A percentile compares a stretch with the other conserved stretches of the same genome.
Conservation (phyloP, 2,888 invertebrate species). For the Calliphora vomitoria region DNA sequence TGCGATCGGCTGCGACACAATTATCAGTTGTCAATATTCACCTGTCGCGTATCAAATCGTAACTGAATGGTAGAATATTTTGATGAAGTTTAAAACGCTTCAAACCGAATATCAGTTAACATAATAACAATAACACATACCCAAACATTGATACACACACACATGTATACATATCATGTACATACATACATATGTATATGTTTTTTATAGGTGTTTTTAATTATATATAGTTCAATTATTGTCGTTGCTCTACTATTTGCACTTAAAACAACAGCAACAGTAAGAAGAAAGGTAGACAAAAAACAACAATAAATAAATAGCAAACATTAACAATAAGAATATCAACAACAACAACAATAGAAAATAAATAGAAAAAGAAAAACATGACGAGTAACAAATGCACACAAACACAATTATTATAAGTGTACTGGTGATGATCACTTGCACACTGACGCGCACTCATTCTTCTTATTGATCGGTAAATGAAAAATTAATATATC, state of each 20-base stretch:
- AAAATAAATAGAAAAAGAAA: slow-evolving; percentile 63
- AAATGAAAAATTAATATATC: slow-evolving; percentile 31
- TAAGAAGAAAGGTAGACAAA: slow-evolving; percentile 26
- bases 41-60: slow-evolving; percentile 83
- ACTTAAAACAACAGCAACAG: slow-evolving; percentile 53
- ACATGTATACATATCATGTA: background rate
- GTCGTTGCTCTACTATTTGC: slow-evolving; percentile 43
- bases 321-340: slow-evolving; percentile 59
- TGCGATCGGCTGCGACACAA: slow-evolving; percentile 69
- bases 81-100: slow-evolving; percentile 82
- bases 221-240: slow-evolving; percentile 60
- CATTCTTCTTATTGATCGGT: slow-evolving; percentile 26
- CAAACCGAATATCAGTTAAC: slow-evolving; percentile 76
- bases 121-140: slow-evolving; percentile 47
- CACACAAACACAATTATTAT: background rate
- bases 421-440: slow-evolving; percentile 9
- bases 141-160: background rate
- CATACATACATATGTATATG: background rate
- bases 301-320: slow-evolving; percentile 47
- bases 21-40: slow-evolving; percentile 79
- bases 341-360: slow-evolving; percentile 55
- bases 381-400: slow-evolving; percentile 47
- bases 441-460: slow-evolving; percentile 9
- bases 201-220: slow-evolving; percentile 50
- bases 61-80: slow-evolving; percentile 82